Conservation (phyloP, 37 sponge, comb jelly and placozoan genomes). For the Oopsacas minuta region DNA sequence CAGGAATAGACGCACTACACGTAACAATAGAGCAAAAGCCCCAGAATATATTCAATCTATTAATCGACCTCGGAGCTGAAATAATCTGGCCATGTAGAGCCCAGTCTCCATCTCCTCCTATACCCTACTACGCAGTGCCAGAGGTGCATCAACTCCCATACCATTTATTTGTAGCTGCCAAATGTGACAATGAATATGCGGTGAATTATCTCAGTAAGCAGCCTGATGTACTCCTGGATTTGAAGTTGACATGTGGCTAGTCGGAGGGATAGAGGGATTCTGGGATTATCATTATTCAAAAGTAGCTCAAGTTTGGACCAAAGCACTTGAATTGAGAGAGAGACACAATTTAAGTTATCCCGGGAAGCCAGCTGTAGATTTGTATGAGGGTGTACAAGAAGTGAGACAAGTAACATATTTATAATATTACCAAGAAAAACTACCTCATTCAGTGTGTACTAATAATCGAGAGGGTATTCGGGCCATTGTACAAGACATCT, state of each 20-base stretch:
- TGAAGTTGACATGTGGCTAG: slow-evolving; percentile 7
- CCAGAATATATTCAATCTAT: not conserved
- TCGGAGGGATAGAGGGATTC: not conserved
- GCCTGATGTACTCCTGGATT: not conserved
- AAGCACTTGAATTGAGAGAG: not conserved
- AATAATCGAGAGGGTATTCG: not conserved
- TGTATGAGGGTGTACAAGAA: slow-evolving; percentile 2
- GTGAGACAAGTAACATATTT: not conserved
- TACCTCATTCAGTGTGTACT: slow-evolving; percentile 9
- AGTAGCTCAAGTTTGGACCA: not conserved
- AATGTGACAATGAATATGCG: not conserved
- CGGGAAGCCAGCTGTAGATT: not conserved
- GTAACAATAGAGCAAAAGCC: not conserved
- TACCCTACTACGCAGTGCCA: not conserved
- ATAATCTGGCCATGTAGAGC: not conserved
- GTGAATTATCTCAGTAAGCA: not conserved
- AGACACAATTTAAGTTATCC: not conserved
- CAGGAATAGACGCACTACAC: not conserved
- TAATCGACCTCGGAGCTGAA: not conserved
- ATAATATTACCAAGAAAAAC: not conserved
- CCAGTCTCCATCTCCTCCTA: not conserved
- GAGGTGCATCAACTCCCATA: not conserved
- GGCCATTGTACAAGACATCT: not conserved
- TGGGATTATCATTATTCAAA: not conserved
- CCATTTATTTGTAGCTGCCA: not conserved